Evolutionary conservation across 2,113 vertebrate genomes (phyloP).

Genomic region (Microtus richardsoni): DNA sequence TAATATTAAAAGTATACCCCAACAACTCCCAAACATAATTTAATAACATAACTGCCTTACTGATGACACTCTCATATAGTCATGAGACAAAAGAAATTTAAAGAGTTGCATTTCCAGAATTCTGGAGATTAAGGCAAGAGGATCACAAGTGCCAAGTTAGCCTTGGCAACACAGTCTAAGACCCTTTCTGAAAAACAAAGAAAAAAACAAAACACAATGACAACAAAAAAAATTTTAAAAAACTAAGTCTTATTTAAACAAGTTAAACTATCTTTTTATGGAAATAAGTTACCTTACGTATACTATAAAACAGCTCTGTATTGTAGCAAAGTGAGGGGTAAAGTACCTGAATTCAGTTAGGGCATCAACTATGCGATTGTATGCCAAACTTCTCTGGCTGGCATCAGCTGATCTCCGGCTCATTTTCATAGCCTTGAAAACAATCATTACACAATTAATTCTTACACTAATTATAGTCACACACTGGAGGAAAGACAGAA

Average conservation of each 20-base stretch:
- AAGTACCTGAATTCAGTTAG: slow-evolving; percentile 98
- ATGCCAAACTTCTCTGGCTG: slow-evolving; percentile 95
- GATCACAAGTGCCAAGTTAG: neutral
- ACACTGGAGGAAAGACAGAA: slow-evolving; percentile 29
- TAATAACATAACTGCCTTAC: neutral
- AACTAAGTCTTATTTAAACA: slow-evolving; percentile 58
- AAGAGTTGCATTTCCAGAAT: neutral
- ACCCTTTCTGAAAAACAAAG: neutral
- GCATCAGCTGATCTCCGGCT: slow-evolving; percentile 96
- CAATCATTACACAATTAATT: slow-evolving; percentile 85
- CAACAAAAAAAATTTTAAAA: neutral
- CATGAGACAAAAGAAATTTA: slow-evolving; percentile 6
- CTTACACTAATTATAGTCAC: slow-evolving; percentile 52
- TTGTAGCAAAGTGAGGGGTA: slow-evolving; percentile 41
- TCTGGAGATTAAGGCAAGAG: neutral
- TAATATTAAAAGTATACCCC: neutral
- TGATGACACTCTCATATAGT: neutral
- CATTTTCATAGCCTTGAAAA: slow-evolving; percentile 98
- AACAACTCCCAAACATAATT: neutral
- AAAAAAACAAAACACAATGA: neutral
- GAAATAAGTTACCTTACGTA: neutral
- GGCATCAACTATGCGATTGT: slow-evolving; percentile 97
- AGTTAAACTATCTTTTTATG: slow-evolving; percentile 27
- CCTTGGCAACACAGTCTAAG: neutral
- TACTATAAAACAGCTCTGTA: slow-evolving; percentile 1